These are phyloP conservation scores for Mola mola DNA, from an alignment of 2,113 vertebrate species.

Conservation along the genomic window DNA sequence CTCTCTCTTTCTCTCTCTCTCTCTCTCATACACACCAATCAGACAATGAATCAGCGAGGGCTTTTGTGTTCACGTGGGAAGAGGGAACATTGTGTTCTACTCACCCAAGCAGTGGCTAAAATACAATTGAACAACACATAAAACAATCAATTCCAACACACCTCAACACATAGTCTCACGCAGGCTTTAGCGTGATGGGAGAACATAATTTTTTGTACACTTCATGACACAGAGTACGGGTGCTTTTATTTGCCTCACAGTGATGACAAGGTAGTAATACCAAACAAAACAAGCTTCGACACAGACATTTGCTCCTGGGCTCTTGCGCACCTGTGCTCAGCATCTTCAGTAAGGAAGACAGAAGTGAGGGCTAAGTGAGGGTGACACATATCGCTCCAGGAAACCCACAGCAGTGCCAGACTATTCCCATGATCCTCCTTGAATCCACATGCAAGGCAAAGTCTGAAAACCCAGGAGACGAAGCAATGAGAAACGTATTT, in stretches of 20 bases:
- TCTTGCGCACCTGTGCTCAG: constrained; percentile 13
- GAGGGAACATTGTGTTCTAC: constrained; percentile 55
- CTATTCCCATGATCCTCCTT: constrained; percentile 3
- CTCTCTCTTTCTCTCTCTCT: neutral
- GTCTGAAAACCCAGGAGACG: constrained; percentile 4
- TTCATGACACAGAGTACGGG: neutral
- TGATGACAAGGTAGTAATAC: neutral
- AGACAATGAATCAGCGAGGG: constrained; percentile 4
- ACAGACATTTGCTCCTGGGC: constrained; percentile 1
- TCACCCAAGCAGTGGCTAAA: constrained; percentile 26
- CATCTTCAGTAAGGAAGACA: neutral
- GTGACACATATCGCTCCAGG: constrained; percentile 32
- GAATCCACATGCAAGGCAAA: constrained; percentile 1
- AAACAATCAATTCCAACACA: constrained; percentile 16
- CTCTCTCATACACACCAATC: constrained; percentile 2
- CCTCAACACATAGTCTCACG: constrained; percentile 36
- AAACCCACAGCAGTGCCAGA: neutral
- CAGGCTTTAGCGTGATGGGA: no score
- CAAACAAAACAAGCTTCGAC: neutral
- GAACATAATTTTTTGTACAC: no score
- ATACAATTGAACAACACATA: constrained; percentile 29
- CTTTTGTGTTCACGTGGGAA: constrained; percentile 37
- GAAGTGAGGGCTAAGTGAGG: constrained; percentile 10
- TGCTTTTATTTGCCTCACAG: neutral
- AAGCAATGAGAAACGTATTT: neutral